A percentile compares a stretch with the other conserved stretches of the same genome.
These are phyloP conservation scores for Melanotaenia maccullochi DNA, from an alignment of 2,797 vertebrate genomes.

Conservation along the genomic window DNA sequence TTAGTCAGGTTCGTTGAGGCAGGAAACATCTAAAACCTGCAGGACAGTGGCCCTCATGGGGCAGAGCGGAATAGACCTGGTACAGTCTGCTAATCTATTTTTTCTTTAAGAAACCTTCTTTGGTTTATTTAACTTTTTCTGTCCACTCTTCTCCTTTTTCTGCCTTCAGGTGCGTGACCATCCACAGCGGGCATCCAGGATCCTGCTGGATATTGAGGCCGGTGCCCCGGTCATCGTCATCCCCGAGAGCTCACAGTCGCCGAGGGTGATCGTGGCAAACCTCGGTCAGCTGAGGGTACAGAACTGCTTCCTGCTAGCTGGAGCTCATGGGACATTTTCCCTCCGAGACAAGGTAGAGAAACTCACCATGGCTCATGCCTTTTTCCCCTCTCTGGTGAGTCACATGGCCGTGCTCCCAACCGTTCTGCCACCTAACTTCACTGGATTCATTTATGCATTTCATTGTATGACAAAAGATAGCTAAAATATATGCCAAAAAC, in stretches of 20 bases:
- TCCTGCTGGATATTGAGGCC: slow-evolving; percentile 94
- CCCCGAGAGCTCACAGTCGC: slow-evolving; percentile 93
- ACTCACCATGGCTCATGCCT: slow-evolving; percentile 85
- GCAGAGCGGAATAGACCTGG: too few relatives aligned
- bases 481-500: background rate
- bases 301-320: slow-evolving; percentile 91
- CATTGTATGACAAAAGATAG: background rate
- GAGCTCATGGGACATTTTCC: slow-evolving; percentile 90
- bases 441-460: slow-evolving; percentile 55
- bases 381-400: slow-evolving; percentile 87
- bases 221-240: slow-evolving; percentile 95
- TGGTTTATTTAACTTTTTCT: background rate
- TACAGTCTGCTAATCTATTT: too few relatives aligned
- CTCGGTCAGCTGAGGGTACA: slow-evolving; percentile 93
- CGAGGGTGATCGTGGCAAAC: slow-evolving; percentile 93
- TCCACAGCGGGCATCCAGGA: slow-evolving; percentile 89
- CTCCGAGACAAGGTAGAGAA: slow-evolving; percentile 93
- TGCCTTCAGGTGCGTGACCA: slow-evolving; percentile 88
- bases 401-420: slow-evolving; percentile 9
- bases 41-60: too few relatives aligned
- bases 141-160: background rate
- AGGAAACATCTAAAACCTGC: too few relatives aligned
- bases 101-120: too few relatives aligned
- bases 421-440: background rate
- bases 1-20: too few relatives aligned